Conservation (phyloP, 2,797 vertebrate genomes). For the Okamejei kenojei region DNA sequence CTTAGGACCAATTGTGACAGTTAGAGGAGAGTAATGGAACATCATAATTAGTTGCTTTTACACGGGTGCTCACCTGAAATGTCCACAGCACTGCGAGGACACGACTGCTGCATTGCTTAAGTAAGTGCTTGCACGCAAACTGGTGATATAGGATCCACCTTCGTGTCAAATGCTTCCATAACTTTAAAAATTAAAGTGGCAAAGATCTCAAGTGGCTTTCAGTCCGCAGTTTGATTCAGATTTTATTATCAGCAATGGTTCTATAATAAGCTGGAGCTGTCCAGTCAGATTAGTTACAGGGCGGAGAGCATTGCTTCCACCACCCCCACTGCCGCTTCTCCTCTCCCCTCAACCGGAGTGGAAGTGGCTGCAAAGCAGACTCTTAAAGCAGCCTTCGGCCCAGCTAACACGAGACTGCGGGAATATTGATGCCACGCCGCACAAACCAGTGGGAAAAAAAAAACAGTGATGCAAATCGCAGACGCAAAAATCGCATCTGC, state of each 20-base stretch:
- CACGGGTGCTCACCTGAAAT: constrained; percentile 57
- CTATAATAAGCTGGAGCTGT: constrained; percentile 85
- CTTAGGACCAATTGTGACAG: constrained; percentile 56
- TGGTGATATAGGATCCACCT: constrained; percentile 74
- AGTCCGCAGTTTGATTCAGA: constrained; percentile 73
- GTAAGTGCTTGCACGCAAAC: constrained; percentile 81
- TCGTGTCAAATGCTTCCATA: constrained; percentile 76
- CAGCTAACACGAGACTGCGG: constrained; percentile 41
- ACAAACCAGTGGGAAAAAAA: too few relatives aligned
- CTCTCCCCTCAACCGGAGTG: constrained; percentile 47
- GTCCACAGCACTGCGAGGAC: constrained; percentile 45
- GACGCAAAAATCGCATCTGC: constrained; percentile 35
- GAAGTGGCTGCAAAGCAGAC: constrained; percentile 53
- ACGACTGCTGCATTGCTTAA: constrained; percentile 62
- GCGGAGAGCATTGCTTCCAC: constrained; percentile 51
- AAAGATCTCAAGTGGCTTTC: constrained; percentile 62
- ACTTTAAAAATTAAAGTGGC: constrained; percentile 85
- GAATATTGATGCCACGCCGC: constrained; percentile 22
- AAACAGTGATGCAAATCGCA: constrained; percentile 10
- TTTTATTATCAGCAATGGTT: constrained; percentile 80
- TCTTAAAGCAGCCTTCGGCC: constrained; percentile 46
- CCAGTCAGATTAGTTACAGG: constrained; percentile 79
- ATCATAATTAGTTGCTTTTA: constrained; percentile 63
- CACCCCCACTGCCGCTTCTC: constrained; percentile 41
- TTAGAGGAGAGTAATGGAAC: constrained; percentile 52